A percentile compares a stretch with the other conserved stretches of the same genome.
Evolutionary conservation across 2,888 invertebrate species (phyloP).

Genomic region (Drosophila pseudotalamancana): DNA sequence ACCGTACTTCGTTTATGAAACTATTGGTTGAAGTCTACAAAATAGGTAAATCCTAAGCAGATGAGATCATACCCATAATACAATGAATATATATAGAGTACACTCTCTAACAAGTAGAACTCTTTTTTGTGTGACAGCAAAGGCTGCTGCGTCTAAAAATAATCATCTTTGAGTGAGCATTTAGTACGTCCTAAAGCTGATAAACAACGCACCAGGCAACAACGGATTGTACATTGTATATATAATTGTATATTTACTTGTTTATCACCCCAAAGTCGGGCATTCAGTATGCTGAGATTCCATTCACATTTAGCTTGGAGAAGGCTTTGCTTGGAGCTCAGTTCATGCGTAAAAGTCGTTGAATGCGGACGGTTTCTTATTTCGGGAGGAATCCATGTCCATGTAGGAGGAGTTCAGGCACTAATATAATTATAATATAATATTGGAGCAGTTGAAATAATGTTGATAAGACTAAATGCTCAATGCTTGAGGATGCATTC

Average conservation of each 20-base stretch:
- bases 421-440: constrained; percentile 3
- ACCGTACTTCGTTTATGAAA: too few species aligned
- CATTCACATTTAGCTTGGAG: constrained; percentile 46
- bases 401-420: constrained; percentile 22
- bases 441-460: constrained; percentile 17
- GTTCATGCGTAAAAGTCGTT: constrained; percentile 68
- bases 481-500: neutral
- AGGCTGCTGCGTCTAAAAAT: constrained; percentile 44
- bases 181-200: constrained; percentile 49
- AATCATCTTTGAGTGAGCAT: constrained; percentile 27
- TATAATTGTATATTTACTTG: constrained; percentile 31
- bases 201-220: constrained; percentile 65
- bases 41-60: neutral
- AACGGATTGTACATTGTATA: constrained; percentile 50
- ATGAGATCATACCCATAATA: constrained; percentile 7
- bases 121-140: constrained; percentile 30
- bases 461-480: constrained; percentile 47
- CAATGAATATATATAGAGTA: neutral
- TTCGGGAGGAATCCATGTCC: constrained; percentile 9
- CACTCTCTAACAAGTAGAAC: constrained; percentile 7
- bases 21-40: too few species aligned
- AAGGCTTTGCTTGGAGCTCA: constrained; percentile 39
- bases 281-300: constrained; percentile 27
- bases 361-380: constrained; percentile 56
- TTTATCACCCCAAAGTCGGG: constrained; percentile 54